Evolutionary conservation across 2,888 invertebrate species (phyloP).

Genomic region (Tetrapedia diversipes): DNA sequence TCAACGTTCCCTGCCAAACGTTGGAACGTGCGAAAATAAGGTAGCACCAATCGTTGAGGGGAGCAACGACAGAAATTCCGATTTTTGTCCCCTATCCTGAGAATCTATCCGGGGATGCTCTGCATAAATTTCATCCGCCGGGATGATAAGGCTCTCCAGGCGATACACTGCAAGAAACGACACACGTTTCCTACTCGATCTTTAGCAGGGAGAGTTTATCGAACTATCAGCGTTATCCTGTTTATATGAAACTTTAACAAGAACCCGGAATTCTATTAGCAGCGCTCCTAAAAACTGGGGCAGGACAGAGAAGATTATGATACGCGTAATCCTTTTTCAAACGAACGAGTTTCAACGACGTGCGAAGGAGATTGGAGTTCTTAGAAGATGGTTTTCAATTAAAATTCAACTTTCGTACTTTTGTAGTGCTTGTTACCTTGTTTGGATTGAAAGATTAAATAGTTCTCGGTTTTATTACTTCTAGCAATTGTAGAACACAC

Average conservation of each 20-base stretch:
- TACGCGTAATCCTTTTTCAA: background rate
- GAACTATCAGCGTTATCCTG: background rate
- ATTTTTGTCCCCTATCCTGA: too few relatives aligned
- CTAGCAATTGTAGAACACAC: too few relatives aligned
- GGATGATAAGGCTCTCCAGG: background rate
- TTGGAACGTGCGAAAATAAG: conserved; percentile 4
- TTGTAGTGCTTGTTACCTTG: too few relatives aligned
- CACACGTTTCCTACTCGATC: background rate
- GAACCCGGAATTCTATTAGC: background rate
- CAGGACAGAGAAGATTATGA: background rate
- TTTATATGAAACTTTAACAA: conserved; percentile 1
- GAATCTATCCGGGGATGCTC: background rate
- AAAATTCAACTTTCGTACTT: background rate
- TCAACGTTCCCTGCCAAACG: background rate
- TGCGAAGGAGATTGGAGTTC: background rate
- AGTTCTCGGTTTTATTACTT: too few relatives aligned
- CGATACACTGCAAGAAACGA: background rate
- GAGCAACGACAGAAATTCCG: background rate
- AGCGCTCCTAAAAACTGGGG: background rate
- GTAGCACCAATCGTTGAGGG: background rate
- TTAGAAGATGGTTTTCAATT: background rate
- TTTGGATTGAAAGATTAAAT: too few relatives aligned
- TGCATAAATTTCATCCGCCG: background rate
- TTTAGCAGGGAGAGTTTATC: background rate
- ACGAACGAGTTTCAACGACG: background rate